Evolutionary conservation across 2,113 vertebrate species (phyloP).

Genomic region (Parotia lawesii): DNA sequence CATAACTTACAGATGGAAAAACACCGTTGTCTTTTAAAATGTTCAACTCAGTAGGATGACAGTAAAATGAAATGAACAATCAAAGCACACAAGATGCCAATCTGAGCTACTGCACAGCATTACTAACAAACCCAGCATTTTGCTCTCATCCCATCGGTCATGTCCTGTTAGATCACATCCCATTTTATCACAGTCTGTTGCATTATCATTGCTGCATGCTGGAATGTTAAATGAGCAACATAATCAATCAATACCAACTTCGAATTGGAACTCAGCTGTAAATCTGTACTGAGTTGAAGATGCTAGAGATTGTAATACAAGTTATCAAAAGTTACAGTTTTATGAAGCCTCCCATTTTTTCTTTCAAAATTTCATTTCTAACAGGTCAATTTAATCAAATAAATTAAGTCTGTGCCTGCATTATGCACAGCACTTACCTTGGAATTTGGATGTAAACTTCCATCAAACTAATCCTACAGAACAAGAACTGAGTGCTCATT

Average conservation of each 20-base stretch:
- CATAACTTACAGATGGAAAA: conserved; percentile 59
- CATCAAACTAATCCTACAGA: conserved; percentile 19
- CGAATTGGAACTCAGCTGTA: conserved; percentile 9
- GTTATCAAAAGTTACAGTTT: neutral
- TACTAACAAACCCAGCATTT: neutral
- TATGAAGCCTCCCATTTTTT: neutral
- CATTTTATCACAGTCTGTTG: conserved; percentile 44
- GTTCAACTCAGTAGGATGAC: conserved; percentile 62
- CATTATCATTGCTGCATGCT: conserved; percentile 28
- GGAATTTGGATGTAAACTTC: neutral
- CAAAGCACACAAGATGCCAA: conserved; percentile 54
- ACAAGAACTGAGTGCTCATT: neutral
- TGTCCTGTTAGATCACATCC: conserved; percentile 51
- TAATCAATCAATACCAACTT: conserved; percentile 51
- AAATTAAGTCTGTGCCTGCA: neutral
- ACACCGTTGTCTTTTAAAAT: conserved; percentile 53
- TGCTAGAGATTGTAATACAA: neutral
- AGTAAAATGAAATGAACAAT: conserved; percentile 68
- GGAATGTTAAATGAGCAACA: conserved; percentile 43
- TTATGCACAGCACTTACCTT: neutral
- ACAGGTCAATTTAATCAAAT: neutral
- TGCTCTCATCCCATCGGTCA: conserved; percentile 31
- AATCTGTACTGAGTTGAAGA: neutral
- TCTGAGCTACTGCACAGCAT: conserved; percentile 28
- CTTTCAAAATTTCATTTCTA: neutral